Base-by-base conservation (phyloP, 2,113 vertebrate species). In the Castor canadensis region DNA sequence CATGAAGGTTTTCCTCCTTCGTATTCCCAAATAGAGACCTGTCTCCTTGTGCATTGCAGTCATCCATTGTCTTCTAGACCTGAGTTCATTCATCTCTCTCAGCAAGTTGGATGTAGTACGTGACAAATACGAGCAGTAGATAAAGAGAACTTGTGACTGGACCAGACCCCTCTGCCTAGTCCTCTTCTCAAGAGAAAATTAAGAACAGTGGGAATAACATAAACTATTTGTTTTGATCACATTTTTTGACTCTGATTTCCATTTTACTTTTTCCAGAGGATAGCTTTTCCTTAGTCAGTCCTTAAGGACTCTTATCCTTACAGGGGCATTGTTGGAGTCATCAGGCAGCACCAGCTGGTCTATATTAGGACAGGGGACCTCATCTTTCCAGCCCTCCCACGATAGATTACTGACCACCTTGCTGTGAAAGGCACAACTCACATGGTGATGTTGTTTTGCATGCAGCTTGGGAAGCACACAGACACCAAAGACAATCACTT, bases 111-210 rank as follows among this genome's bases (percentile, higher is more conserved):
- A 66, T 69, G 67, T 67, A 84, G 32, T 45, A 17, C 43, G 22
- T 47, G 5, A 66, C 40, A 47, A 73, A 4, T 60, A 16, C 62
- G 85, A 79, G 49, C 30, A 72, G 32, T n/a, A 64, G 54, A 19
- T 49, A 56, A 30, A 3, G 38, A 26, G 15, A 13, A 45, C 35
- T 85, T 73, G 32, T 69, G 28, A 56, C 16, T 56, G 72, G 45
- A 47, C 52, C 32, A 40, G 49, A 79, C 22, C 40, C 38, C 52
- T 47, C 58, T 71, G 76, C 38, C 40, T 89, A 85, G 47, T 66
- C 71, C 81, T 62, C 82, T 64, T 72, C 66, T 95, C 54, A 95
- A 86, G 47, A 95, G 54, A 56, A 81, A 81, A 86, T 81, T n/a
- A 67, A 80, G 22, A 73, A 73, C 58, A 40, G 9, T n/a, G 20